These are phyloP conservation scores for Siniperca chuatsi DNA, from an alignment of 2,113 vertebrate species.

Conservation along the genomic window DNA sequence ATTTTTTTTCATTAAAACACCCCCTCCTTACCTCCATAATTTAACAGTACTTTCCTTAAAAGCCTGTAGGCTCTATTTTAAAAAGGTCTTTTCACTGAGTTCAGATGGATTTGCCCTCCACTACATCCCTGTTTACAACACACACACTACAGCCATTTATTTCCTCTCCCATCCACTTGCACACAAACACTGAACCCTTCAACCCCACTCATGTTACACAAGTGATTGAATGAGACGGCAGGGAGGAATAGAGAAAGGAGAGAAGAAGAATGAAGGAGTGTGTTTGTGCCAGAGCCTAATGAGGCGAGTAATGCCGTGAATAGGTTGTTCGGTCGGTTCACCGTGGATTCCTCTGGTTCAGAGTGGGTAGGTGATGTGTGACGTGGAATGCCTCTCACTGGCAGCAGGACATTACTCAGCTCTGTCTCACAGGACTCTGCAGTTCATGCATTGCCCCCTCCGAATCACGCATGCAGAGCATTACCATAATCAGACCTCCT, in stretches of 20 bases:
- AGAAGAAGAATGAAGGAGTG: conserved; percentile 51
- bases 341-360: conserved; percentile 51
- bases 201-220: conserved; percentile 47
- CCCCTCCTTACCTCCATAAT: neutral
- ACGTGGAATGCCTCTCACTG: conserved; percentile 42
- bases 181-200: conserved; percentile 46
- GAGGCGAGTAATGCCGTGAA: conserved; percentile 65
- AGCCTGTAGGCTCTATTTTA: neutral
- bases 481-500: neutral
- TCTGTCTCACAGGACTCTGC: conserved; percentile 39
- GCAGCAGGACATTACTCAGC: conserved; percentile 66
- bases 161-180: conserved; percentile 24
- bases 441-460: neutral
- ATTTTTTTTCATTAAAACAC: neutral
- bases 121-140: conserved; percentile 19
- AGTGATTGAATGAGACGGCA: conserved; percentile 41
- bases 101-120: conserved; percentile 4
- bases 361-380: conserved; percentile 52
- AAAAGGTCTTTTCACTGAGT: neutral
- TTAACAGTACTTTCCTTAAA: neutral
- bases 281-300: conserved; percentile 73
- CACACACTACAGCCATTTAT: conserved; percentile 9
- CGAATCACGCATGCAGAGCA: conserved; percentile 8
- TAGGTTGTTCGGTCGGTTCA: conserved; percentile 47
- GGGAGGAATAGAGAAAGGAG: conserved; percentile 19